Evolutionary conservation across 2,888 invertebrate species (phyloP).

Genomic region (Cryptus viduatorius): DNA sequence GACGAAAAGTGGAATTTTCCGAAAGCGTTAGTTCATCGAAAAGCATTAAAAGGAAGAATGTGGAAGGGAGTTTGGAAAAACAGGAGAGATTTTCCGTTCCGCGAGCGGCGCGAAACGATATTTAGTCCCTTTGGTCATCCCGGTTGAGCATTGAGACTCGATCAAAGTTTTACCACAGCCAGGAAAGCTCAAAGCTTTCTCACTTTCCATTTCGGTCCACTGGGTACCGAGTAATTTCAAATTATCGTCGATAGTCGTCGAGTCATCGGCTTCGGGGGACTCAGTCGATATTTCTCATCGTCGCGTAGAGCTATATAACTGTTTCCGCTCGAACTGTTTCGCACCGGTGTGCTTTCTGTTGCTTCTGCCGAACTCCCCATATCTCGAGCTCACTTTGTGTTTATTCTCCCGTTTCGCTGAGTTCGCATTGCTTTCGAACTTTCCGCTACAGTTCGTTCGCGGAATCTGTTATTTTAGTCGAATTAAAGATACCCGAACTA

Average conservation of each 20-base stretch:
- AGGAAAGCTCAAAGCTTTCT: conserved; percentile 44
- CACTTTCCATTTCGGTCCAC: conserved; percentile 35
- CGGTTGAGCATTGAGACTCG: conserved; percentile 12
- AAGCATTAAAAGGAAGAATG: conserved; percentile 43
- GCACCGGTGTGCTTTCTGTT: neutral
- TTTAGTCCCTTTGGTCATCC: conserved; percentile 36
- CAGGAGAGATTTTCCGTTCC: conserved; percentile 3
- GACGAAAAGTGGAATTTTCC: conserved; percentile 59
- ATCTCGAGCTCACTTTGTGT: conserved; percentile 15
- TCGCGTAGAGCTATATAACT: conserved; percentile 3
- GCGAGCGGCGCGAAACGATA: conserved; percentile 26
- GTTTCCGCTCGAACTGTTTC: conserved; percentile 24
- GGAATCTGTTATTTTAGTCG: neutral
- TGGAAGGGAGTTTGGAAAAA: neutral
- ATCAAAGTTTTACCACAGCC: conserved; percentile 50
- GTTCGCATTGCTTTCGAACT: conserved; percentile 3
- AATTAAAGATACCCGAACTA: neutral
- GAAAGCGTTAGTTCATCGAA: conserved; percentile 33
- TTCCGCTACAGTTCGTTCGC: neutral
- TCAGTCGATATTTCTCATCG: conserved; percentile 29
- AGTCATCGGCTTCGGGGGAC: conserved; percentile 3
- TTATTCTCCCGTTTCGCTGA: neutral
- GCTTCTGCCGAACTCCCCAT: neutral
- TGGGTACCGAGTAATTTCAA: conserved; percentile 34
- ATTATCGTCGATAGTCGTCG: conserved; percentile 34